These are phyloP conservation scores for Solea senegalensis DNA, from an alignment of 2,113 vertebrate genomes.

Conservation along the genomic window DNA sequence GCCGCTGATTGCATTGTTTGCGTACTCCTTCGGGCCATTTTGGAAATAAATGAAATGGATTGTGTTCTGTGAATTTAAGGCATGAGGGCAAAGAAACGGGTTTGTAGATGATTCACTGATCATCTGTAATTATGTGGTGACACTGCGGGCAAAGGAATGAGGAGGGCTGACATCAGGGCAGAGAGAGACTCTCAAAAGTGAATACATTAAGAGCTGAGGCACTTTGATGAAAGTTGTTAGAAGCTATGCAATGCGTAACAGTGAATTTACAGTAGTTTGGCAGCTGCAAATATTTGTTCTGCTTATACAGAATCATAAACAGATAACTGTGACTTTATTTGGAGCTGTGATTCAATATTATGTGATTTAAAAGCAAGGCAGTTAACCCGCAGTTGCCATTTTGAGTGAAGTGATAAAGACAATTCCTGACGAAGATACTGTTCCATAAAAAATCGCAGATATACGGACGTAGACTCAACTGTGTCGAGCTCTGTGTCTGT, in stretches of 20 bases:
- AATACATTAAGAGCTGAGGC: conserved; percentile 56
- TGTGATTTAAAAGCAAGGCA: no score
- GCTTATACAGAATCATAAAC: conserved; percentile 28
- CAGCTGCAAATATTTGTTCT: conserved; percentile 42
- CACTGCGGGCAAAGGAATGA: conserved; percentile 42
- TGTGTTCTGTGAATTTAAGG: conserved; percentile 25
- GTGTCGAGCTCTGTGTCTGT: background rate
- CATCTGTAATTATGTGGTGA: conserved; percentile 53
- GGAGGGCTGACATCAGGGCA: conserved; percentile 45
- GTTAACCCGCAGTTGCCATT: no score
- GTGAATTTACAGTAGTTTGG: conserved; percentile 19
- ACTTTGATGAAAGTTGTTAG: conserved; percentile 63
- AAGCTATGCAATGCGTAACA: conserved; percentile 58
- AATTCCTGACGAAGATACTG: no score
- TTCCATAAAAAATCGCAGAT: background rate
- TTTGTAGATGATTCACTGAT: conserved; percentile 47
- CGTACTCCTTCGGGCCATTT: conserved; percentile 6
- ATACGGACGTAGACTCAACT: background rate
- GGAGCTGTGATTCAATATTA: no score
- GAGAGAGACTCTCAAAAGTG: conserved; percentile 57
- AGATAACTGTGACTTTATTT: conserved; percentile 32
- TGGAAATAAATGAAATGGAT: conserved; percentile 14
- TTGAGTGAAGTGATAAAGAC: no score
- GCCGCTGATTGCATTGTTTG: conserved; percentile 55
- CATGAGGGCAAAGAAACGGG: conserved; percentile 47